Percentiles rank a stretch among this genome's conserved stretches.
Conservation (phyloP, 2,797 vertebrate genomes). For the Esox lucius region DNA sequence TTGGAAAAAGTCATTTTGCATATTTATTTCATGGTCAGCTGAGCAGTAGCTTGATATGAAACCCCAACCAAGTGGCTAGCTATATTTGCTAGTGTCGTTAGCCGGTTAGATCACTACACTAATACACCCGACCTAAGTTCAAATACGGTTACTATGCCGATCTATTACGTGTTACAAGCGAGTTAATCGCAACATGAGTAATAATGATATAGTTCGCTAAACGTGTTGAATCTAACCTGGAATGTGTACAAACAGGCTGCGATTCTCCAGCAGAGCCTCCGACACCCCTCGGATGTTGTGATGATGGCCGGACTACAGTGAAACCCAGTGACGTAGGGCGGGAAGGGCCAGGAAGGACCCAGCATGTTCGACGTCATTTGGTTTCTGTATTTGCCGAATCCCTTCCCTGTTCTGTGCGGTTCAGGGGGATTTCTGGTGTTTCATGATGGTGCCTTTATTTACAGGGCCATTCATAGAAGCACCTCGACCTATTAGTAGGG, state of each 20-base stretch:
- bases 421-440: not conserved
- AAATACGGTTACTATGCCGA: not conserved
- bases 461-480: not conserved
- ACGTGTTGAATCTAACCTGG: slow-evolving; percentile 51
- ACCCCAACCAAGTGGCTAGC: not conserved
- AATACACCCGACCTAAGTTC: not conserved
- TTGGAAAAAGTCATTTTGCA: too few relatives aligned
- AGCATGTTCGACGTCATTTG: too few relatives aligned
- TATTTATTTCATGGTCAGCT: not conserved
- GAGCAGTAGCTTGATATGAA: too few relatives aligned
- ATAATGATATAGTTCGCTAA: not conserved
- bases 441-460: not conserved
- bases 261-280: slow-evolving; percentile 50
- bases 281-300: slow-evolving; percentile 51
- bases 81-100: not conserved
- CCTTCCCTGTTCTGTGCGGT: not conserved
- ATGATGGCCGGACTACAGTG: slow-evolving; percentile 31
- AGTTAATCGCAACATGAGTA: not conserved
- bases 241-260: slow-evolving; percentile 41
- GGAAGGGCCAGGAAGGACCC: slow-evolving; percentile 42
- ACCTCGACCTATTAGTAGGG: too few relatives aligned
- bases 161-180: not conserved
- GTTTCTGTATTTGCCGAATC: slow-evolving; percentile 7
- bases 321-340: slow-evolving; percentile 51
- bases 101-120: not conserved